Evolutionary conservation across 2,888 invertebrate genomes (phyloP), one percentile per base, ranked within the genome.

Genomic region (Nemotelus nigrinus): DNA sequence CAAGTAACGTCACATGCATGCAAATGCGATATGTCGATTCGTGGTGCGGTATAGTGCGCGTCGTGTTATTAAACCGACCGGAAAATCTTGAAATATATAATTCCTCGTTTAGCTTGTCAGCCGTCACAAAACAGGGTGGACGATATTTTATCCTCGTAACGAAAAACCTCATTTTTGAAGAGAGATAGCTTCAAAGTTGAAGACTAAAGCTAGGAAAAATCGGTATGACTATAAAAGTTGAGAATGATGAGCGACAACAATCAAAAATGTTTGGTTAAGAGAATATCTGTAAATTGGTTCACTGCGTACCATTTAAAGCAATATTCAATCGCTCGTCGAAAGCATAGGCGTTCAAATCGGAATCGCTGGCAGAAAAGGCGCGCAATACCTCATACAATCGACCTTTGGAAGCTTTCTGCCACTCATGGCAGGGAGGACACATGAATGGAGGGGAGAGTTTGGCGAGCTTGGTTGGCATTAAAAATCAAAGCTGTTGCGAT

Each of bases 1-100:
- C 41, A 53, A 44, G 10, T 58, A 58, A 65, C 76, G 65, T 76
- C 76, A 76, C 76, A 76, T 76, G 76, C 76, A 76, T 76, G 76
- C 76, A 76, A 76, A 76, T 76, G 76, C 55, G 76, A 76, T 25
- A 25, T 25, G 53, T 47, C 63, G 48, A 60, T 48, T 70, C 55
- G 70, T 43, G 41, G 41, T 8, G 43, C n/a, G 70, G 39, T 50
- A 53, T 68, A 57, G 48, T 48, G 70, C 70, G 63, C 63, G 57
- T 39, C 74, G 50, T 39, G 50, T 50, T 43, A 65, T 25, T 53
- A 64, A 65, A 48, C 65, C 65, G 76, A 63, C 74, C 76, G 76
- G 57, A 53, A 76, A 76, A 65, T 67, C 64, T 76, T 48, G 63
- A 60, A 74, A 63, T 60, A 48, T 60, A 74, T 74, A 74, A 63